Conservation (phyloP, 2,888 invertebrate genomes). For the Ormia ochracea region DNA sequence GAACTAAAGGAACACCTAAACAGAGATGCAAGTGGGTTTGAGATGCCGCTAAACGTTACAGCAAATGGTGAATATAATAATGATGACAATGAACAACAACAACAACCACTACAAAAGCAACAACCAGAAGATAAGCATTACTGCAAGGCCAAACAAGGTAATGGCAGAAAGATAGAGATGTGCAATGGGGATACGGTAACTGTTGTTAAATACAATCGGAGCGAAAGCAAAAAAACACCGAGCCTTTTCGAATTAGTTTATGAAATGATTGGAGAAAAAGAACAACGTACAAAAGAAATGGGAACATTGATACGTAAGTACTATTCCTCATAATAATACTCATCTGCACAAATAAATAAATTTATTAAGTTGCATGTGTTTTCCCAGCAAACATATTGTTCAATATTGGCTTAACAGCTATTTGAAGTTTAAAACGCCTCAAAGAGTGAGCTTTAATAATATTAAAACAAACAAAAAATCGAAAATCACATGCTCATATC, state of each 20-base stretch:
- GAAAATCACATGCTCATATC: no score
- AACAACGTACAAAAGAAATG: slow-evolving; percentile 63
- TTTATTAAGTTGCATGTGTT: background rate
- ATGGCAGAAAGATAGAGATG: slow-evolving; percentile 5
- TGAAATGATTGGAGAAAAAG: slow-evolving; percentile 59
- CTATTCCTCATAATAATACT: background rate
- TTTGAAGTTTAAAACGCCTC: no score
- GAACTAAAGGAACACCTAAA: slow-evolving; percentile 3
- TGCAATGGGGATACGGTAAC: slow-evolving; percentile 30
- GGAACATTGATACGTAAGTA: slow-evolving; percentile 64
- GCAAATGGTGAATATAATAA: slow-evolving; percentile 16
- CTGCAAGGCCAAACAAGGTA: slow-evolving; percentile 33
- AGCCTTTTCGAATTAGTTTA: slow-evolving; percentile 59
- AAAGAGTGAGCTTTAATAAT: no score
- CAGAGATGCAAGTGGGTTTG: slow-evolving; percentile 40
- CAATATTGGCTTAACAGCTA: no score
- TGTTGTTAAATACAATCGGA: slow-evolving; percentile 52
- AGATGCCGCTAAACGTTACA: slow-evolving; percentile 23
- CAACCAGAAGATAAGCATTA: slow-evolving; percentile 1
- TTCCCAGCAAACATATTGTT: background rate
- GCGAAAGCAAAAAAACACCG: slow-evolving; percentile 52
- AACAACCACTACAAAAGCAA: background rate
- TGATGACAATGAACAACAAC: slow-evolving; percentile 17
- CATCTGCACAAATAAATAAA: background rate
- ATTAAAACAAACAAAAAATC: no score